A percentile compares a stretch with the other conserved stretches of the same genome.
phyloP scores from a whole-genome alignment of 2,888 invertebrate genomes.

The Hirudinaria manillensis region DNA sequence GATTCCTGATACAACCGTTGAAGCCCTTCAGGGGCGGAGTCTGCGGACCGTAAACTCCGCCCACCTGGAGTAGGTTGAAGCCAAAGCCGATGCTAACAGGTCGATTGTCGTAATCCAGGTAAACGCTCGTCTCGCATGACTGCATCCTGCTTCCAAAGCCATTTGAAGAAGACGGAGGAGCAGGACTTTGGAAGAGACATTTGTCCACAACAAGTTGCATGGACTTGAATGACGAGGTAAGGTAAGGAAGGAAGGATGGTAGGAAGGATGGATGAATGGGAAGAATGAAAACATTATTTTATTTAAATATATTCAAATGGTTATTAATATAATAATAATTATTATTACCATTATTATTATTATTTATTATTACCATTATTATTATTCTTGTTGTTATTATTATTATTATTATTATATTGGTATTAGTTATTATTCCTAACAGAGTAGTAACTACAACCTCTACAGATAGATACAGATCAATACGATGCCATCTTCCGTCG shows the following conservation, averaged over 20 bases:
- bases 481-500: slow-evolving; percentile 90
- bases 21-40: slow-evolving; percentile 64
- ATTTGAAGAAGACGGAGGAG: too few relatives aligned
- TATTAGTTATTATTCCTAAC: too few relatives aligned
- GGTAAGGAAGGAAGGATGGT: too few relatives aligned
- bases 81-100: slow-evolving; percentile 7
- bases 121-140: slow-evolving; percentile 1
- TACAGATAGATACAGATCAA: slow-evolving; percentile 64
- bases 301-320: too few relatives aligned
- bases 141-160: background rate
- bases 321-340: too few relatives aligned
- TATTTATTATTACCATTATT: too few relatives aligned
- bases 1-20: slow-evolving; percentile 89
- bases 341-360: too few relatives aligned
- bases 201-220: slow-evolving; percentile 33
- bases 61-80: slow-evolving; percentile 31
- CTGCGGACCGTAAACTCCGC: slow-evolving; percentile 22
- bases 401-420: background rate
- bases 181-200: slow-evolving; percentile 17
- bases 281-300: too few relatives aligned
- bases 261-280: too few relatives aligned
- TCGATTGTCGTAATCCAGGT: slow-evolving; percentile 9
- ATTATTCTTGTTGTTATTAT: too few relatives aligned
- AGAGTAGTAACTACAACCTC: background rate
- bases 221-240: slow-evolving; percentile 26